These are phyloP conservation scores for Cossypha caffra DNA, from an alignment of 2,797 vertebrate genomes.

Conservation along the genomic window DNA sequence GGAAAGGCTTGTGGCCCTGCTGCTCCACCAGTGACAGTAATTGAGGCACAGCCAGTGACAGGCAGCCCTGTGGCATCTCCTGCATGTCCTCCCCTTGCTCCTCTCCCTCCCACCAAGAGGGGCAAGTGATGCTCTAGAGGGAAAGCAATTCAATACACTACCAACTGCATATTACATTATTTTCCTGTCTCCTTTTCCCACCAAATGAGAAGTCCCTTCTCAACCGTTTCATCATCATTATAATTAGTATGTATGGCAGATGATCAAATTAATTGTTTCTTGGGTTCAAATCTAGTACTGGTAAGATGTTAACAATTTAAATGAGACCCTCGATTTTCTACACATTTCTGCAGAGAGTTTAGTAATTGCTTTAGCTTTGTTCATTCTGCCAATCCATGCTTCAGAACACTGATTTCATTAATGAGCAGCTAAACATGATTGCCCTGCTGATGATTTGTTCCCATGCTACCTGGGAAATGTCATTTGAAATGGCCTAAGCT, in stretches of 20 bases:
- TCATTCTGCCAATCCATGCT: slow-evolving; percentile 16
- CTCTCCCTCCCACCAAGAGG: not conserved
- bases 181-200: not conserved
- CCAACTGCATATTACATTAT: not conserved
- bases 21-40: not conserved
- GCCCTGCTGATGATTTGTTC: slow-evolving; percentile 6
- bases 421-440: slow-evolving; percentile 36
- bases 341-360: not conserved
- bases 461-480: not conserved
- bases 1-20: not conserved
- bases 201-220: not conserved
- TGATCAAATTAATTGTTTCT: slow-evolving; percentile 68
- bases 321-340: slow-evolving; percentile 46
- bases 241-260: slow-evolving; percentile 46
- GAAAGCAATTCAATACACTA: not conserved
- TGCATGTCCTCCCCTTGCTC: not conserved
- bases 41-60: not conserved
- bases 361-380: slow-evolving; percentile 15
- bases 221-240: slow-evolving; percentile 8
- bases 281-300: slow-evolving; percentile 38
- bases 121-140: not conserved
- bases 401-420: slow-evolving; percentile 57
- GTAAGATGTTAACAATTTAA: slow-evolving; percentile 65
- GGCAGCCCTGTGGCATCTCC: not conserved
- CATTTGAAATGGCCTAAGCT: not conserved